phyloP scores from a whole-genome alignment of 2,888 invertebrate species.

The Formica aserva region DNA sequence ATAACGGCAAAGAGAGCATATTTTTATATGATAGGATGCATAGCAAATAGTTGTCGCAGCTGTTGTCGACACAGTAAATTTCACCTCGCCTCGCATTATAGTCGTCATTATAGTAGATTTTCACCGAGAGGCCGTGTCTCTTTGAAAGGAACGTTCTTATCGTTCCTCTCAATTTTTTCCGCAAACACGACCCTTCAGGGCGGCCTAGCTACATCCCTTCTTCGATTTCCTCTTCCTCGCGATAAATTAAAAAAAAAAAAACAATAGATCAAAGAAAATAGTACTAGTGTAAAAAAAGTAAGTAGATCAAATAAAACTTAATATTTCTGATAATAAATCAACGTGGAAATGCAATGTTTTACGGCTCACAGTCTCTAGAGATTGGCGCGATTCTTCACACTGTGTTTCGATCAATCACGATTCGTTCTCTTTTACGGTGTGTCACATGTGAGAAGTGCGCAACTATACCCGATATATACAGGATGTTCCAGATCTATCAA shows the following conservation, averaged over 20 bases:
- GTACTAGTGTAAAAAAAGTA: conserved; percentile 35
- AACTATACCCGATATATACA: conserved; percentile 7
- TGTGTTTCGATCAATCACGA: conserved; percentile 15
- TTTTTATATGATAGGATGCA: conserved; percentile 49
- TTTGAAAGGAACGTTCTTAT: conserved; percentile 35
- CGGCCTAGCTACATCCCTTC: conserved; percentile 34
- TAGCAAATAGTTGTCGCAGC: conserved; percentile 52
- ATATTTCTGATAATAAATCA: conserved; percentile 25
- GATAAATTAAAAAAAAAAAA: not conserved
- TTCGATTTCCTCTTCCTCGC: conserved; percentile 15
- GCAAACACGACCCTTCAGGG: conserved; percentile 31
- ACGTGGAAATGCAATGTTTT: conserved; percentile 37
- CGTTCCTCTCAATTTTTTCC: conserved; percentile 41
- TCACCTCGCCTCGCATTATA: conserved; percentile 47
- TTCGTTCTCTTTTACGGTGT: not conserved
- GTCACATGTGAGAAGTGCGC: conserved; percentile 32
- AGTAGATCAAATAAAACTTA: conserved; percentile 18
- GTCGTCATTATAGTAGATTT: conserved; percentile 39
- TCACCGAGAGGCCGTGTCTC: conserved; percentile 48
- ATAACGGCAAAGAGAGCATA: conserved; percentile 47
- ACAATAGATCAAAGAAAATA: not conserved
- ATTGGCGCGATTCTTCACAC: conserved; percentile 16
- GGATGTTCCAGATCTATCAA: not conserved
- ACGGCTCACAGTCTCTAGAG: conserved; percentile 33
- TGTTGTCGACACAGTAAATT: conserved; percentile 54